Evolutionary conservation across 2,888 invertebrate genomes (phyloP), one percentile per base, ranked within the genome.

Genomic region (Scaptodrosophila latifasciaeformis): DNA sequence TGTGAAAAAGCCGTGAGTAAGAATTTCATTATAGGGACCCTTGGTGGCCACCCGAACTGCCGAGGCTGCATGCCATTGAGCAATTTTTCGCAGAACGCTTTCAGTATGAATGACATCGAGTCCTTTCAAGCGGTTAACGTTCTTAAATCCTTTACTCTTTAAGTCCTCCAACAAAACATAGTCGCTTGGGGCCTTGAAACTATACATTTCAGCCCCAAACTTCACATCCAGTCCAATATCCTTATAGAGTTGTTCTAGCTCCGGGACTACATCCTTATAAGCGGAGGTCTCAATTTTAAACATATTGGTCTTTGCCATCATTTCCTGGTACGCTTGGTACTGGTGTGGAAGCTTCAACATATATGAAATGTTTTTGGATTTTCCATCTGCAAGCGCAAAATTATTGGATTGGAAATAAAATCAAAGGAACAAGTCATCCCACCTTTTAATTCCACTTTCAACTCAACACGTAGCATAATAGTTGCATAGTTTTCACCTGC

Each of bases 401-500:
- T n/a, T n/a, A n/a, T n/a, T n/a, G n/a, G n/a, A n/a, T n/a, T n/a
- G n/a, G n/a, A n/a, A n/a, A n/a, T n/a, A n/a, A n/a, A n/a, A n/a
- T n/a, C n/a, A n/a, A 3, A n/a, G n/a, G n/a, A n/a, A n/a, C n/a
- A n/a, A n/a, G n/a, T n/a, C n/a, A n/a, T n/a, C n/a, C n/a, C n/a
- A 84, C 85, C 71, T 18, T 70, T 51, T 9, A 83, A 48, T 39
- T 82, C 74, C 10, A 82, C 49, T 1, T 75, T 74, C 7, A 84
- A 61, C 13, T 61, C 47, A 1, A 81, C 19, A 9, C 84, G 70
- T 19, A 82, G 37, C 79, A 85, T 81, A 2, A 81, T 44, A 0
- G 84, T 83, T 10, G 78, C 63, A 59, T 80, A 85, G 52, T 85
- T 85, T 54, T 86, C 85, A 0, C 84, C 85, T 0, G 74, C 65